These are phyloP conservation scores for Eptesicus fuscus DNA, from an alignment of 2,113 vertebrate genomes.

Conservation along the genomic window DNA sequence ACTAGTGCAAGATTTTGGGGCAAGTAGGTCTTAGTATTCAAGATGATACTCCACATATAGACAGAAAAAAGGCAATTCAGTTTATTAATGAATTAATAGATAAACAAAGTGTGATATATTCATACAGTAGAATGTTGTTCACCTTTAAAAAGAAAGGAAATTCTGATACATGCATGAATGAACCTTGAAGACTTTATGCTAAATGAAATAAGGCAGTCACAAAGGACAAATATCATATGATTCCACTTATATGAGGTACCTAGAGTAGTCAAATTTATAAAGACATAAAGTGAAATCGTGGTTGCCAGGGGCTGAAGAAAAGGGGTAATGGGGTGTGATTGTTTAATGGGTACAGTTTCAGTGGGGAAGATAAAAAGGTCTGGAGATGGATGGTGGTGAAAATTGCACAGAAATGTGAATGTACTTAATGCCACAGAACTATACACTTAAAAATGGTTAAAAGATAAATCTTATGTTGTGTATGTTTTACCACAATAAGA, in stretches of 20 bases:
- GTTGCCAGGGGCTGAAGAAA: background rate
- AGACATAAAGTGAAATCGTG: background rate
- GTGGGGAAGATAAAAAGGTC: background rate
- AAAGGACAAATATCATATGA: background rate
- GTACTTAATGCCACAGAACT: background rate
- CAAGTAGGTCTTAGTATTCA: background rate
- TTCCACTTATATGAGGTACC: background rate
- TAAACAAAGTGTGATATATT: background rate
- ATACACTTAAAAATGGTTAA: background rate
- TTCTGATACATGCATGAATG: background rate
- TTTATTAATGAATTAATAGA: background rate
- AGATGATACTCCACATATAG: background rate
- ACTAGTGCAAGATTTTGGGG: background rate
- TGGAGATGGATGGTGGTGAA: background rate
- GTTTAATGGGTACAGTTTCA: background rate
- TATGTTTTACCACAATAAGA: background rate
- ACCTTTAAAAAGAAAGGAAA: slow-evolving; percentile 12
- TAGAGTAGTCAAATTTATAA: background rate
- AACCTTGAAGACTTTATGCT: background rate
- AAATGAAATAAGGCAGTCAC: background rate
- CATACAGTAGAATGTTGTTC: background rate
- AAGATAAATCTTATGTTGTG: background rate
- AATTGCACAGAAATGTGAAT: background rate
- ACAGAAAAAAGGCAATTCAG: background rate
- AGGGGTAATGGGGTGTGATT: background rate